phyloP scores from a whole-genome alignment of 2,113 vertebrate genomes.

The Micromys minutus region DNA sequence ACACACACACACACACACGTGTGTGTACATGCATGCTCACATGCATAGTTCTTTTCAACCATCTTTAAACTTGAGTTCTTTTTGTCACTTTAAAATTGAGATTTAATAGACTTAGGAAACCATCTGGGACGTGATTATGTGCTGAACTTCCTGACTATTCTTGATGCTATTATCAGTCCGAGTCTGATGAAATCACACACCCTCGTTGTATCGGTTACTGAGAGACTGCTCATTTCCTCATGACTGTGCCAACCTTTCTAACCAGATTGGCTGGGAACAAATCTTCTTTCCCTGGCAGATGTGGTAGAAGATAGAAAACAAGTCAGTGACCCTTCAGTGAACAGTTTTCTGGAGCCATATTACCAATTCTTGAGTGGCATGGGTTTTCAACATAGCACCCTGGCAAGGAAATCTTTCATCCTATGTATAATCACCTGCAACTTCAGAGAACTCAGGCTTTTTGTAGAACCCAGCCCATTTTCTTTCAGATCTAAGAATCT shows the following conservation, averaged over 20 bases:
- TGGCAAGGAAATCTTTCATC: not conserved
- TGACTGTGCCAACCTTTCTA: not conserved
- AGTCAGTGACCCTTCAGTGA: not conserved
- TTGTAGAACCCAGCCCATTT: not conserved
- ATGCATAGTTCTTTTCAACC: slow-evolving; percentile 24
- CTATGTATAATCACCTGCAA: not conserved
- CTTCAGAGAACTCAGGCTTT: not conserved
- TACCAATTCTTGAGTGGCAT: not conserved
- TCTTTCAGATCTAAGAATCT: slow-evolving; percentile 15
- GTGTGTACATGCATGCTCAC: not conserved
- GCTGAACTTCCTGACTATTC: slow-evolving; percentile 66
- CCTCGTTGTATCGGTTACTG: not conserved
- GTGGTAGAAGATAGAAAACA: not conserved
- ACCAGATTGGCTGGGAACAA: not conserved
- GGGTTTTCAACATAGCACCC: not conserved
- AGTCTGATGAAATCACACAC: not conserved
- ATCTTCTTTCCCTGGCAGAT: not conserved
- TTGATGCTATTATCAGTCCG: slow-evolving; percentile 27
- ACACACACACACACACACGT: not conserved
- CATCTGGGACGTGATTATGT: slow-evolving; percentile 25
- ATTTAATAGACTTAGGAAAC: slow-evolving; percentile 66
- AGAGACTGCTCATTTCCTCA: not conserved
- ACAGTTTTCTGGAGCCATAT: not conserved
- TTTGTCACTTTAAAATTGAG: slow-evolving; percentile 59
- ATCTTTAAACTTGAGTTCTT: slow-evolving; percentile 64